Evolutionary conservation across 92 coral and sea anemone species (phyloP), one percentile per base, ranked within the genome.

Genomic region (Porites lobata): DNA sequence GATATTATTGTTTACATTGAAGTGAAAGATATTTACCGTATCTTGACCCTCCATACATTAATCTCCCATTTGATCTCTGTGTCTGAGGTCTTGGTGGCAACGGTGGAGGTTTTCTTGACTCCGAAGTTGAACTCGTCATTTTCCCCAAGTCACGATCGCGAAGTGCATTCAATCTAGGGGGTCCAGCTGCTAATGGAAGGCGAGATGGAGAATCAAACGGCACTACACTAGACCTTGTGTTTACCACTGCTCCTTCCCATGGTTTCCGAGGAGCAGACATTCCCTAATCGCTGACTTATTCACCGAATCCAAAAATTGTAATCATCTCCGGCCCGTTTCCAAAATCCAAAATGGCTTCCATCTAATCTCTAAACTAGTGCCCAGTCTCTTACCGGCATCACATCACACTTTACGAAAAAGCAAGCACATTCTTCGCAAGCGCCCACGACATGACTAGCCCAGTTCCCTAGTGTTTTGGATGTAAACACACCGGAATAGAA

Each of bases 201-300:
- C 90, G 90, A 50, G 94, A 79, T 72, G 95, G 78, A 71, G 91
- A 89, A 81, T 95, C 91, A 62, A 94, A 82, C 38, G 99, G 77
- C 19, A 89, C 38, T 7, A 96, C 80, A 56, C 72, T 83, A 7
- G 85, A 90, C 81, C 98, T 90, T 19, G 94, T 79, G 72, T 89
- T 95, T 71, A 85, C 85, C 19, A 96, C 98, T 64, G 86, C 88
- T 69, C 96, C 91, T 89, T 97, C 98, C 99, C 99, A 97, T 51
- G 99, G 99, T 81, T 97, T 97, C 15, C 91, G 90, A 22, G 99
- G 99, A 22, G 99, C 96, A 72, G 94, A 90, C 99, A 97, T 97
- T 6, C 53, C 83, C 79, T 13, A 66, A 67, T 65, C 24, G 50
- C 24, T 58, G 52, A n/a, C 11, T 76, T 38, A 18, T 21, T 43